Conservation (phyloP, 2,888 invertebrate species). For the Itoplectis maculator region DNA sequence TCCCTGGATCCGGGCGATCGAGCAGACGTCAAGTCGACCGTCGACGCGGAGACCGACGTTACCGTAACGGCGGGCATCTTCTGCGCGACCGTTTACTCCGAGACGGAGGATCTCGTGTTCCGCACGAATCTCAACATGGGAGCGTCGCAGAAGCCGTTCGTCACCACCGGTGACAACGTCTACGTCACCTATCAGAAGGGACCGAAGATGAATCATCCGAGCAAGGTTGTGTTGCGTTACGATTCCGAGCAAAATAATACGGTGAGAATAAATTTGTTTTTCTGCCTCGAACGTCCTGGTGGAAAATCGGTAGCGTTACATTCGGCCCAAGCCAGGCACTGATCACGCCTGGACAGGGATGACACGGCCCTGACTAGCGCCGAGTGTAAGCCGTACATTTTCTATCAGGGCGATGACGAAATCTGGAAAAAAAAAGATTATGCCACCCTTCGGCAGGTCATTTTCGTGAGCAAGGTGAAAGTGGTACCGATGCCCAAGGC, state of each 20-base stretch:
- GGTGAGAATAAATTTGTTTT: slow-evolving; percentile 26
- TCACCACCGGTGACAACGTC: slow-evolving; percentile 55
- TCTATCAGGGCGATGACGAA: too few species aligned
- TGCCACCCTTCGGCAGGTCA: slow-evolving; percentile 13
- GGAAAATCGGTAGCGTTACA: too few species aligned
- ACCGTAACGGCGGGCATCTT: slow-evolving; percentile 45
- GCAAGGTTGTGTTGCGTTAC: slow-evolving; percentile 57
- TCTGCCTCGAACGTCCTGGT: not conserved
- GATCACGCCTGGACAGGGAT: too few species aligned
- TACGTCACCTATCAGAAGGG: slow-evolving; percentile 58
- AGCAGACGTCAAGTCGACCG: not conserved
- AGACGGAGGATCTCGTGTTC: slow-evolving; percentile 56
- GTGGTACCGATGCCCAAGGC: slow-evolving; percentile 49
- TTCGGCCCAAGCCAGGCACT: too few species aligned
- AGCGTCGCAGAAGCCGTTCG: slow-evolving; percentile 44
- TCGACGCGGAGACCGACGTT: slow-evolving; percentile 7
- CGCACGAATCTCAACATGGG: slow-evolving; percentile 59
- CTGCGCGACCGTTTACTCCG: slow-evolving; percentile 55
- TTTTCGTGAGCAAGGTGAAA: slow-evolving; percentile 56
- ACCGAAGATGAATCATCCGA: slow-evolving; percentile 53
- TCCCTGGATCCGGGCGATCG: slow-evolving; percentile 33
- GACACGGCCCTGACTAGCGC: too few species aligned
- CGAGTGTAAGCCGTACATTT: too few species aligned
- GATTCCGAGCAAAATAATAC: slow-evolving; percentile 57
- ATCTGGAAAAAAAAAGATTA: not conserved